Evolutionary conservation across 2,797 vertebrate species (phyloP), one percentile per base, ranked within the genome.

Genomic region (Gymnothorax javanicus): DNA sequence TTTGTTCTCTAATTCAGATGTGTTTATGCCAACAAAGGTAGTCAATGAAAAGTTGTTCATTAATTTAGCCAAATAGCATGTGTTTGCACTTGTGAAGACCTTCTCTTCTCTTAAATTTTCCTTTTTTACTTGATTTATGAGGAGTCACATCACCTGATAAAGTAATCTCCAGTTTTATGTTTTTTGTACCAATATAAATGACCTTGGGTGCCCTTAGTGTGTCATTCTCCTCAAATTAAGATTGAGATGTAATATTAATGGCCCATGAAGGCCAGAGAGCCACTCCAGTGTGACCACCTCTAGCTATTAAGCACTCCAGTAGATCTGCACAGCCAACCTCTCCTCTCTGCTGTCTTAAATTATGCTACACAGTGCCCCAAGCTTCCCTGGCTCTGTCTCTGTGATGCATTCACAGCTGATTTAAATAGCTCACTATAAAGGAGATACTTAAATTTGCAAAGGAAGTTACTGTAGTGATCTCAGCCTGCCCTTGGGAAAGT

Each of bases 401-500:
- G 77, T 81, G 77, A 81, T 81, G 77, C 77, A 56, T 81, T 81
- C 56, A 54, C 77, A 56, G 52, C 77, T 52, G 50, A 56, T 81
- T 81, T 81, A 81, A 81, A 52, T 56, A 56, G 77, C 77, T 23
- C n/a, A 9, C 77, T 81, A 43, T 43, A 54, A 81, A 56, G 33
- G 20, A 81, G 73, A 81, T n/a, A 81, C 52, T 81, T 81, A 54
- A 81, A 56, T 81, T 23, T 52, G 11, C 50, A 81, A 81, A 54
- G 52, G 56, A 81, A 81, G 77, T 81, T 81, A 81, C 20, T 23
- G 20, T 15, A 81, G 52, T 81, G 54, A 56, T 25, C 50, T 81
- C 77, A n/a, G 17, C 7, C 52, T 81, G 77, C 77, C 77, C 77
- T 81, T 81, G 77, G 77, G 77, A 56, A 81, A 81, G 77, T 81